phyloP scores from a whole-genome alignment of 64 coral and sea anemone genomes.

The Dendronephthya gigantea region DNA sequence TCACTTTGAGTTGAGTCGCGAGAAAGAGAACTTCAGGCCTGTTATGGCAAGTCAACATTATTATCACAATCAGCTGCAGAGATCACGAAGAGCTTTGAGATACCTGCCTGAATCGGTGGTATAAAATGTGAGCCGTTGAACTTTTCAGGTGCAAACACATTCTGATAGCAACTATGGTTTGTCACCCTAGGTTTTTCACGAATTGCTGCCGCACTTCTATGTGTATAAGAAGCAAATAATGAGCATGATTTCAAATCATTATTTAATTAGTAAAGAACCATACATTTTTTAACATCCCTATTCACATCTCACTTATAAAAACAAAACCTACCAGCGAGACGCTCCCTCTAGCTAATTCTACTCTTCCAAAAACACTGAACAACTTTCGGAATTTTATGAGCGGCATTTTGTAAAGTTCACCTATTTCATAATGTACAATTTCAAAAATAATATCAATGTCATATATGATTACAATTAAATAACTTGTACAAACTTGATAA shows the following conservation, averaged over 20 bases:
- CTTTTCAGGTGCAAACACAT: background rate
- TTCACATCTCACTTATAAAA: background rate
- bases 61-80: background rate
- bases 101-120: slow-evolving; percentile 51
- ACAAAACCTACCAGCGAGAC: background rate
- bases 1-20: background rate
- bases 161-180: too few relatives aligned
- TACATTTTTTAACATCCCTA: background rate
- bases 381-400: background rate
- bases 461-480: background rate
- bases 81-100: slow-evolving; percentile 11
- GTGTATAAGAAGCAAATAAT: background rate
- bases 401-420: background rate
- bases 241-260: background rate
- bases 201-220: background rate
- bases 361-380: background rate
- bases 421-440: background rate
- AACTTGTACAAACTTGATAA: background rate
- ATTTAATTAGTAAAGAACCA: too few relatives aligned
- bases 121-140: background rate
- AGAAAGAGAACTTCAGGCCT: background rate
- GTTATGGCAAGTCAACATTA: background rate
- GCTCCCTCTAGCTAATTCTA: too few relatives aligned
- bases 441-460: background rate
- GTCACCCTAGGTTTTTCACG: too few relatives aligned